Evolutionary conservation across 1,140 invertebrate species (phyloP).

Genomic region (Aradophagus sp.): DNA sequence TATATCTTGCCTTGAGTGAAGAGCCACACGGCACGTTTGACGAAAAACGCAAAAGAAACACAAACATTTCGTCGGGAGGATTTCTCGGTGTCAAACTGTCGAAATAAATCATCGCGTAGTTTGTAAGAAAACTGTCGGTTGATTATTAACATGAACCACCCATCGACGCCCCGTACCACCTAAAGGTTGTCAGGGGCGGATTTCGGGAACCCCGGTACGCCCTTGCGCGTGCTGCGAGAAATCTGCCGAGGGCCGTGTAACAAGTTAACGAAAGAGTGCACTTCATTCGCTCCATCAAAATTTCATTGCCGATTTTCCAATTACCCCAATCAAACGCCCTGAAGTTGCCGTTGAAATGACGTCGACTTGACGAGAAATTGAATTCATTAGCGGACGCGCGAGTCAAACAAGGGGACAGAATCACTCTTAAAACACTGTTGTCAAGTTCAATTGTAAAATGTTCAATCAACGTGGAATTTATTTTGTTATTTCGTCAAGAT

Average conservation of each 20-base stretch:
- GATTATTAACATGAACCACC: conserved; percentile 68
- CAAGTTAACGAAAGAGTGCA: conserved; percentile 36
- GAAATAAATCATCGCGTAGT: conserved; percentile 50
- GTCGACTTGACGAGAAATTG: too few species aligned
- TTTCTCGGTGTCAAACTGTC: conserved; percentile 24
- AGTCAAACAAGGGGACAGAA: too few species aligned
- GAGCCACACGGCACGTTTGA: background rate
- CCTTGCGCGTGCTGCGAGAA: conserved; percentile 64
- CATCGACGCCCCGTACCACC: conserved; percentile 71
- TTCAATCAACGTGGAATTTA: too few species aligned
- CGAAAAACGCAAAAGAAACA: conserved; percentile 4
- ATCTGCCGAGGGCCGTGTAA: conserved; percentile 54
- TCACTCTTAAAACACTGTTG: too few species aligned
- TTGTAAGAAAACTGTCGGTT: conserved; percentile 56
- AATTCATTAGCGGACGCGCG: too few species aligned
- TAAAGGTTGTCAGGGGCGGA: conserved; percentile 71
- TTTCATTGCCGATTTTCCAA: conserved; percentile 21
- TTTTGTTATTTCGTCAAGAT: too few species aligned
- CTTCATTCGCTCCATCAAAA: conserved; percentile 18
- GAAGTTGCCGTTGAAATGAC: too few species aligned
- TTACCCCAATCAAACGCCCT: conserved; percentile 31
- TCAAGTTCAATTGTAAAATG: too few species aligned
- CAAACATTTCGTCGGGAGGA: conserved; percentile 15
- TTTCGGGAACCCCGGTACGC: conserved; percentile 62
- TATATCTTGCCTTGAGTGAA: too few species aligned